Conservation (phyloP, 1,140 invertebrate species). For the Cotesia vestalis region DNA sequence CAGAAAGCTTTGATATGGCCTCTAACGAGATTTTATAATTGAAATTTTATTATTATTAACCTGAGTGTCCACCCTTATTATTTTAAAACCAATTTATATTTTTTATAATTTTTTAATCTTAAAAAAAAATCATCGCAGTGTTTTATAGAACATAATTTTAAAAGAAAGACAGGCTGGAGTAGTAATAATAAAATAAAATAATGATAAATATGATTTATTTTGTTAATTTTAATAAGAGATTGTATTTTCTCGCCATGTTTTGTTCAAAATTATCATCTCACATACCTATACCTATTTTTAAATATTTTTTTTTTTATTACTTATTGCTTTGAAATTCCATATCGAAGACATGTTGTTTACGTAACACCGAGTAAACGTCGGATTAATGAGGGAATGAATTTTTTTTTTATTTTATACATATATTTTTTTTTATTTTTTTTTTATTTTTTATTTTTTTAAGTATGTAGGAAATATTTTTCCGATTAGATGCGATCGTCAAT, state of each 20-base stretch:
- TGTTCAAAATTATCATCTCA: conserved; percentile 18
- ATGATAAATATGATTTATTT: not conserved
- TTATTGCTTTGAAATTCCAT: conserved; percentile 66
- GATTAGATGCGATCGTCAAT: not conserved
- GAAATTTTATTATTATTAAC: conserved; percentile 14
- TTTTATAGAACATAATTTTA: not conserved
- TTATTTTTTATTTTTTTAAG: conserved; percentile 19
- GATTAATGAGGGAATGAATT: conserved; percentile 31
- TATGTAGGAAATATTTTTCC: not conserved
- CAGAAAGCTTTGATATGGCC: conserved; percentile 64
- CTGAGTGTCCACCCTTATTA: not conserved
- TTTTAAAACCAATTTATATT: no score
- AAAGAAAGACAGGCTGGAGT: not conserved
- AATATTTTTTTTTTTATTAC: conserved; percentile 48
- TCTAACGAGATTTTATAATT: conserved; percentile 40
- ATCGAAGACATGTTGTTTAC: conserved; percentile 55
- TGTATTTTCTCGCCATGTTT: conserved; percentile 19
- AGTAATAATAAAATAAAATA: not conserved
- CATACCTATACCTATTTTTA: conserved; percentile 45
- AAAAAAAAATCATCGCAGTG: conserved; percentile 10
- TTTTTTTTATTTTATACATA: conserved; percentile 31
- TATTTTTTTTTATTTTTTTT: conserved; percentile 26
- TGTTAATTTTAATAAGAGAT: no score
- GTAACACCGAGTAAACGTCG: conserved; percentile 51
- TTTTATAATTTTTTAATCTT: not conserved